phyloP scores from a whole-genome alignment of 2,113 vertebrate genomes.

The Pongo pygmaeus region DNA sequence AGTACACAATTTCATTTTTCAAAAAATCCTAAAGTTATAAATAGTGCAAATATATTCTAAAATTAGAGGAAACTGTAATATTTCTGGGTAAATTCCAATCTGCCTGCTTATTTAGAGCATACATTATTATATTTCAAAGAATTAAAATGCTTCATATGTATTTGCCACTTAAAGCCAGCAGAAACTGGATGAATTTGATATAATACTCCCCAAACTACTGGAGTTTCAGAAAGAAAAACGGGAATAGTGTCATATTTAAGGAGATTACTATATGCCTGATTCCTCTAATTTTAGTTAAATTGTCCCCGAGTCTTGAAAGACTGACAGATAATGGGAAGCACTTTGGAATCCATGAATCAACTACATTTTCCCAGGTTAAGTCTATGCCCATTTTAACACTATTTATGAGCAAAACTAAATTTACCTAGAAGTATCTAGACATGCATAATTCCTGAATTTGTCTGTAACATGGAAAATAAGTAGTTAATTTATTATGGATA shows the following conservation, averaged over 20 bases:
- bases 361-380: background rate
- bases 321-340: background rate
- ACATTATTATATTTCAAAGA: background rate
- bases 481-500: background rate
- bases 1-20: background rate
- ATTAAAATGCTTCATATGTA: slow-evolving; percentile 9
- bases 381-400: slow-evolving; percentile 39
- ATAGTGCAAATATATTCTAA: slow-evolving; percentile 12
- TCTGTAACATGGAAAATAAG: background rate
- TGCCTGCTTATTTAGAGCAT: background rate
- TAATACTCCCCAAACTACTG: background rate
- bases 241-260: background rate
- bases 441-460: background rate
- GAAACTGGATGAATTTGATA: background rate
- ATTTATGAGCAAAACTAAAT: slow-evolving; percentile 27
- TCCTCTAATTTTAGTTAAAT: background rate
- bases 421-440: background rate
- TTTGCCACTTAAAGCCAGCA: background rate
- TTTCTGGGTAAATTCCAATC: slow-evolving; percentile 29
- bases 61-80: slow-evolving; percentile 24
- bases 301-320: background rate
- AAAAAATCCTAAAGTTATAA: slow-evolving; percentile 19
- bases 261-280: background rate
- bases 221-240: background rate
- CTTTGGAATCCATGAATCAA: background rate